Evolutionary conservation across 1,140 invertebrate genomes (phyloP).

Genomic region (Pomacea maculata): DNA sequence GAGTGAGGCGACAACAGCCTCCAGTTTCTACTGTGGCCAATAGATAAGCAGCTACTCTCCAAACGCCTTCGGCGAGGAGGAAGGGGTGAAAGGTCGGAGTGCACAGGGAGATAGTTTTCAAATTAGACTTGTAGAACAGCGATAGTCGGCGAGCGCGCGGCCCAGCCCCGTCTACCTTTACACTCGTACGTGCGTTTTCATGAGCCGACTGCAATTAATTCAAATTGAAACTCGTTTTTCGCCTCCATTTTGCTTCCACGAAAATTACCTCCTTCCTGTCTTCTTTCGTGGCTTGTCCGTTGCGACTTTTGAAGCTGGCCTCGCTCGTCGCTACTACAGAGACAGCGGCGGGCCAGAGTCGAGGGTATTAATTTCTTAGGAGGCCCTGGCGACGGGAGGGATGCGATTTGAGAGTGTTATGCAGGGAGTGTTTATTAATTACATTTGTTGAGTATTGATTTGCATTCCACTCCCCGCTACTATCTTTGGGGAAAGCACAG

Average conservation of each 20-base stretch:
- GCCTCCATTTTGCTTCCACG: conserved; percentile 18
- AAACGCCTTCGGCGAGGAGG: not conserved
- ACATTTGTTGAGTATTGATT: not conserved
- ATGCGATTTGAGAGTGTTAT: too few species aligned
- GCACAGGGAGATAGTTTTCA: not conserved
- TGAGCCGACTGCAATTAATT: conserved; percentile 19
- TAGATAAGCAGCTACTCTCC: too few species aligned
- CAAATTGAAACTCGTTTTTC: conserved; percentile 30
- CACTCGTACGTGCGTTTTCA: not conserved
- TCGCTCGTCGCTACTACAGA: not conserved
- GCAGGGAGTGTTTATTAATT: too few species aligned
- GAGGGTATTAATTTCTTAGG: conserved; percentile 6
- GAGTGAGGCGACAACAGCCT: not conserved
- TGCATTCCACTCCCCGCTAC: not conserved
- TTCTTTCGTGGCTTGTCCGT: conserved; percentile 16
- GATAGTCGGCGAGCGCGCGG: not conserved
- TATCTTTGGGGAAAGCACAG: not conserved
- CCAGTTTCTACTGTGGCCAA: not conserved
- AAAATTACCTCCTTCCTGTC: conserved; percentile 30
- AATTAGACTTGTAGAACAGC: not conserved
- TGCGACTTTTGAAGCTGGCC: conserved; percentile 1
- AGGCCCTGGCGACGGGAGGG: too few species aligned
- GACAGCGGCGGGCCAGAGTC: not conserved
- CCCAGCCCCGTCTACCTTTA: not conserved
- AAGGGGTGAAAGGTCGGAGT: not conserved